These are phyloP conservation scores for Heptranchias perlo DNA, from an alignment of 2,113 vertebrate genomes.

Conservation along the genomic window DNA sequence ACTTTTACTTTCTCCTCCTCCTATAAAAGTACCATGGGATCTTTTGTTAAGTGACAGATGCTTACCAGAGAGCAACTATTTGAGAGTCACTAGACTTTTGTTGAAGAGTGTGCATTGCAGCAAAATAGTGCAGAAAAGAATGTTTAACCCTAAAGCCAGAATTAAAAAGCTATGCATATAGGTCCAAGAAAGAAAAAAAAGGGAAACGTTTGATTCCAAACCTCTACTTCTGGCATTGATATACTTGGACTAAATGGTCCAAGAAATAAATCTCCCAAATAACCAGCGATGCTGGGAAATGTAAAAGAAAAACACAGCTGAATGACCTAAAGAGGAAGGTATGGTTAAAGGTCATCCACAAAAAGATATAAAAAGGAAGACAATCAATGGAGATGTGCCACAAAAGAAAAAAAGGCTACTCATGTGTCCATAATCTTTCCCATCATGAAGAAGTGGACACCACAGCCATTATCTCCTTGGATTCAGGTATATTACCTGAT, in stretches of 20 bases:
- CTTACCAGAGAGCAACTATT: neutral
- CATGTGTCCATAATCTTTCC: too few species aligned
- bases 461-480: too few species aligned
- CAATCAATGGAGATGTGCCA: too few species aligned
- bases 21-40: neutral
- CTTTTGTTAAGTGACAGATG: neutral
- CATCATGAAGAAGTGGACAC: too few species aligned
- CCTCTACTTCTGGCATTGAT: too few species aligned
- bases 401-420: too few species aligned
- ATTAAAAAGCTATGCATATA: neutral
- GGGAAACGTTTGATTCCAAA: neutral
- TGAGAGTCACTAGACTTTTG: neutral
- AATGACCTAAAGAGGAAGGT: too few species aligned
- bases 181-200: neutral
- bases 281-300: neutral
- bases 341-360: too few species aligned
- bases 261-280: neutral
- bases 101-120: neutral
- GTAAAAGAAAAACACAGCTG: neutral
- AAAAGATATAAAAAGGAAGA: too few species aligned
- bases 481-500: too few species aligned
- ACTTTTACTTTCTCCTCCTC: too few species aligned
- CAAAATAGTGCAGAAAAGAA: neutral
- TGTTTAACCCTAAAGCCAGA: neutral
- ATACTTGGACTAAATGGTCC: too few species aligned